Evolutionary conservation across 2,797 vertebrate species (phyloP).

Genomic region (Chromis chromis): DNA sequence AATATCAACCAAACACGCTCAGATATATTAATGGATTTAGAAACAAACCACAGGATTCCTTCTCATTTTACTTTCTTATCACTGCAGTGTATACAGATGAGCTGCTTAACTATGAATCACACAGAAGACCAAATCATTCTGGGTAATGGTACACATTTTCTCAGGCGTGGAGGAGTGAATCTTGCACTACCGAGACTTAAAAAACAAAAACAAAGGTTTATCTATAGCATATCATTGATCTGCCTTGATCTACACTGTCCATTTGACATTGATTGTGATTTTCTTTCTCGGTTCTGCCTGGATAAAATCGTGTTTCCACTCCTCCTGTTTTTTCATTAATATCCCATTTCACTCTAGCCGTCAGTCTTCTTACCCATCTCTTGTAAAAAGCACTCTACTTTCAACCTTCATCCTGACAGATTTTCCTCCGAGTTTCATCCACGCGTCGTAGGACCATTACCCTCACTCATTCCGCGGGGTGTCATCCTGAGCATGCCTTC

Average conservation of each 20-base stretch:
- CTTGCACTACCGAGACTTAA: not conserved
- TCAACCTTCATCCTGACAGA: conserved; percentile 69
- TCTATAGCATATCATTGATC: conserved; percentile 16
- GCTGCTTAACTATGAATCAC: conserved; percentile 52
- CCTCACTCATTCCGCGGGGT: conserved; percentile 57
- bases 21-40: conserved; percentile 63
- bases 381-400: conserved; percentile 43
- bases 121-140: conserved; percentile 19
- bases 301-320: conserved; percentile 36
- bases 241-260: conserved; percentile 27
- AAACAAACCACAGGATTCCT: conserved; percentile 60
- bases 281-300: conserved; percentile 23
- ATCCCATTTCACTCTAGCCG: conserved; percentile 33
- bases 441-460: conserved; percentile 55
- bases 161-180: conserved; percentile 2
- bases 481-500: conserved; percentile 53
- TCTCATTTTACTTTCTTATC: conserved; percentile 62
- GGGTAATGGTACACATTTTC: conserved; percentile 23
- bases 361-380: conserved; percentile 42
- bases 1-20: conserved; percentile 43
- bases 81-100: conserved; percentile 47
- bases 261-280: conserved; percentile 51
- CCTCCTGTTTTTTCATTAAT: conserved; percentile 40
- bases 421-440: conserved; percentile 56
- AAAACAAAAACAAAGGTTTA: conserved; percentile 17